These are phyloP conservation scores for Oreochromis mossambicus DNA, from an alignment of 2,797 vertebrate genomes.

Conservation along the genomic window DNA sequence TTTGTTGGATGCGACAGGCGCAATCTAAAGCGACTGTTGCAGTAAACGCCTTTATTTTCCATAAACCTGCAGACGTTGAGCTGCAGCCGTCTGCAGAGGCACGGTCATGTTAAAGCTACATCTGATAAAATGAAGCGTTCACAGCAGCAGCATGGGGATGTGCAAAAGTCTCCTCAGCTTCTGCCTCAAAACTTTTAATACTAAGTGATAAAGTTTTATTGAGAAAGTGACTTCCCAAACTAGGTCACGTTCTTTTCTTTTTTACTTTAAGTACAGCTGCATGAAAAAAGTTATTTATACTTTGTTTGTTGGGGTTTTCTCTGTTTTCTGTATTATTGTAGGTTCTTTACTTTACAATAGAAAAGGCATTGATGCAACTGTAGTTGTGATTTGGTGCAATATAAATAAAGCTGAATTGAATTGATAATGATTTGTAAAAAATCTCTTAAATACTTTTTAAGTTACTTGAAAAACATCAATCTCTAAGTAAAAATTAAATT, in stretches of 20 bases:
- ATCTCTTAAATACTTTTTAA: background rate
- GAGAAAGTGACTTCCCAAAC: background rate
- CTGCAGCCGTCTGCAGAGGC: background rate
- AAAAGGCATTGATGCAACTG: accelerated
- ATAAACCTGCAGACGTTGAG: background rate
- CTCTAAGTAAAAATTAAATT: background rate
- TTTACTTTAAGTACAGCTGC: background rate
- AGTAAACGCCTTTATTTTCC: background rate
- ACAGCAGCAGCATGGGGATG: background rate
- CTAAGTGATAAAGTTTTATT: background rate
- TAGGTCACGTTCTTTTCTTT: background rate
- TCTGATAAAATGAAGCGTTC: background rate
- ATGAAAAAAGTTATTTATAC: background rate
- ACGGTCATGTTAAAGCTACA: background rate
- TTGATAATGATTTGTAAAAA: background rate
- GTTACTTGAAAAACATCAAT: background rate
- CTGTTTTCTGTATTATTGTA: too few species aligned
- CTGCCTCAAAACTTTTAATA: background rate
- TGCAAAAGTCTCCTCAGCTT: background rate
- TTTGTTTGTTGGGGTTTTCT: too few species aligned
- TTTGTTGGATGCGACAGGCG: background rate
- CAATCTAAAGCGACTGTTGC: background rate
- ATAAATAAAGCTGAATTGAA: background rate
- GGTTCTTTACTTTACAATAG: too few species aligned
- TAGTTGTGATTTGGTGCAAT: too few species aligned